Conservation (phyloP, 30 jellyfish, hydroid and myxozoan species). For the Mastigias papua region DNA sequence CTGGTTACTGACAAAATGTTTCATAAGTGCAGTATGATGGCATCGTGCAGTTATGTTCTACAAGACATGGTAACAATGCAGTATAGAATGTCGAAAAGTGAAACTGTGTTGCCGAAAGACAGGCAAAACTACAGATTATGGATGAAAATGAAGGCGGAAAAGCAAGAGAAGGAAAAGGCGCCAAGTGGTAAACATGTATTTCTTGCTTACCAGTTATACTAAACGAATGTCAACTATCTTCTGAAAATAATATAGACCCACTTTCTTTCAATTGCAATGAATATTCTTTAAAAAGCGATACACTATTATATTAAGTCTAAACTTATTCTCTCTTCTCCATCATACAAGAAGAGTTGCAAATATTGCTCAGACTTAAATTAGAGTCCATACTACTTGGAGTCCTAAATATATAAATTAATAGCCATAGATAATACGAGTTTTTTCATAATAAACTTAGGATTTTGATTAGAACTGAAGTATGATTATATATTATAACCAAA, state of each 20-base stretch:
- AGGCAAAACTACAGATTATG: not conserved
- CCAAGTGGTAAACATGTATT: not conserved
- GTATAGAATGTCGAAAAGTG: not conserved
- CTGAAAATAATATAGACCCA: no score
- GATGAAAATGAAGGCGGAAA: not conserved
- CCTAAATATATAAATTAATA: no score
- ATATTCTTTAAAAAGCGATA: no score
- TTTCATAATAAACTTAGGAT: no score
- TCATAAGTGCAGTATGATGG: constrained; percentile 14
- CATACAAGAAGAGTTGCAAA: not conserved
- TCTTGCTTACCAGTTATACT: no score
- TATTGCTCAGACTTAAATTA: no score
- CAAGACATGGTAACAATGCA: not conserved
- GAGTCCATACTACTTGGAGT: no score
- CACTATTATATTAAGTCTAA: not conserved
- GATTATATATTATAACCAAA: no score
- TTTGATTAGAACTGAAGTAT: no score
- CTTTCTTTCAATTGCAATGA: no score
- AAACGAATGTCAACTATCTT: no score
- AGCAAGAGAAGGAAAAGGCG: not conserved
- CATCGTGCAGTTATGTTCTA: constrained; percentile 5
- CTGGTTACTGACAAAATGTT: not conserved
- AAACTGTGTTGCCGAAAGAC: not conserved
- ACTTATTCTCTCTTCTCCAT: not conserved
- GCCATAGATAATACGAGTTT: no score